Conservation (phyloP, 1,140 invertebrate genomes). For the Samia ricini region DNA sequence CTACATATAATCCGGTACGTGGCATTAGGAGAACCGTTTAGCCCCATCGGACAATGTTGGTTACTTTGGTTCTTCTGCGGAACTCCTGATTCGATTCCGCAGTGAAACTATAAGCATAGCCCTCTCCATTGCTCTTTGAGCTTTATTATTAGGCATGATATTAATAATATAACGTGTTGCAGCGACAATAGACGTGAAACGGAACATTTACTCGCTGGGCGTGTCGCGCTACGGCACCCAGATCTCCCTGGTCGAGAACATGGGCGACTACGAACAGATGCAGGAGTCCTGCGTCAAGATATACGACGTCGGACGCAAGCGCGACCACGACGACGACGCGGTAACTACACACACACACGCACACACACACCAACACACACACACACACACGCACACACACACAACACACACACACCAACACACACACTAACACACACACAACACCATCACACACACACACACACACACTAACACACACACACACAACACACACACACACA, state of each 20-base stretch:
- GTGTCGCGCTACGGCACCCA: constrained; percentile 88
- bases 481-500: not conserved
- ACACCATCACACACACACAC: not conserved
- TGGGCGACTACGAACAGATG: constrained; percentile 84
- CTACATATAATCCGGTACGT: too few species aligned
- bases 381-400: not conserved
- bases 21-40: too few species aligned
- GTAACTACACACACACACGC: constrained; percentile 47
- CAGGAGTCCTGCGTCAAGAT: constrained; percentile 91
- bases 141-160: too few species aligned
- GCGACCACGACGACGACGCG: constrained; percentile 87
- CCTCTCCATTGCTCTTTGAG: too few species aligned
- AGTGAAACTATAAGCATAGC: too few species aligned
- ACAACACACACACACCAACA: constrained; percentile 1
- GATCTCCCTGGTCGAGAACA: constrained; percentile 90
- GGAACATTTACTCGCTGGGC: constrained; percentile 87
- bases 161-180: too few species aligned
- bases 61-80: too few species aligned
- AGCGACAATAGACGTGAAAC: constrained; percentile 94
- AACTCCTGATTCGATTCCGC: too few species aligned
- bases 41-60: too few species aligned
- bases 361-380: not conserved
- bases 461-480: not conserved
- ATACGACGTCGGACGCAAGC: constrained; percentile 87
- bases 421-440: not conserved